These are phyloP conservation scores for Theristicus caerulescens DNA, from an alignment of 2,113 vertebrate species.

Conservation along the genomic window DNA sequence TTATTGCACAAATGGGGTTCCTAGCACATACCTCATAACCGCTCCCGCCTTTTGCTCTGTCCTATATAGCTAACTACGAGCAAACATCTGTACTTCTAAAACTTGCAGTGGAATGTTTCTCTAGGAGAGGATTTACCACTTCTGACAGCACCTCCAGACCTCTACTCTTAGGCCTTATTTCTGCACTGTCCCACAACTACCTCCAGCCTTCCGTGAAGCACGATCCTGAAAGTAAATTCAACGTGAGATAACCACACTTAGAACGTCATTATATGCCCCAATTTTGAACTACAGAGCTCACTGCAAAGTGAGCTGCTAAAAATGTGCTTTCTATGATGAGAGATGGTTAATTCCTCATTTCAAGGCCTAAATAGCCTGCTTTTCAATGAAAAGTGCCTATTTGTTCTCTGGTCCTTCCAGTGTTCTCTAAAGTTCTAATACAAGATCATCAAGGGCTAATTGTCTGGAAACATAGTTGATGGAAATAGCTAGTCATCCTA, in stretches of 20 bases:
- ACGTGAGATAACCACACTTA: fast-evolving
- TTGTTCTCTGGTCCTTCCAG: neutral
- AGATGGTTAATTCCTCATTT: neutral
- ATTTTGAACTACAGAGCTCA: neutral
- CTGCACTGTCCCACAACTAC: neutral
- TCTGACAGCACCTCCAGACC: neutral
- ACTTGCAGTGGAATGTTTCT: neutral
- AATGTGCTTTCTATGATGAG: neutral
- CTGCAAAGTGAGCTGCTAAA: neutral
- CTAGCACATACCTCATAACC: neutral
- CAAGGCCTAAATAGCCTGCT: neutral
- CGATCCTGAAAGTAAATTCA: neutral
- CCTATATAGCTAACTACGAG: fast-evolving
- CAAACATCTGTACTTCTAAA: neutral
- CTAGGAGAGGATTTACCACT: neutral
- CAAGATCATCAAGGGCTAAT: constrained; percentile 44
- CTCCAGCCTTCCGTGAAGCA: neutral
- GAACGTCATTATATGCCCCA: neutral
- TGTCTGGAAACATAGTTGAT: constrained; percentile 27
- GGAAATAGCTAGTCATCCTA: neutral
- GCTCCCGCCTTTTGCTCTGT: neutral
- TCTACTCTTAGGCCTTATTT: neutral
- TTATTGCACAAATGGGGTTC: neutral
- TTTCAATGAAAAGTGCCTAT: neutral
- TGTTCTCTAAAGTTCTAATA: neutral